Base-by-base conservation (phyloP, 2,113 vertebrate genomes). In the Cyphomyrus discorhynchus region DNA sequence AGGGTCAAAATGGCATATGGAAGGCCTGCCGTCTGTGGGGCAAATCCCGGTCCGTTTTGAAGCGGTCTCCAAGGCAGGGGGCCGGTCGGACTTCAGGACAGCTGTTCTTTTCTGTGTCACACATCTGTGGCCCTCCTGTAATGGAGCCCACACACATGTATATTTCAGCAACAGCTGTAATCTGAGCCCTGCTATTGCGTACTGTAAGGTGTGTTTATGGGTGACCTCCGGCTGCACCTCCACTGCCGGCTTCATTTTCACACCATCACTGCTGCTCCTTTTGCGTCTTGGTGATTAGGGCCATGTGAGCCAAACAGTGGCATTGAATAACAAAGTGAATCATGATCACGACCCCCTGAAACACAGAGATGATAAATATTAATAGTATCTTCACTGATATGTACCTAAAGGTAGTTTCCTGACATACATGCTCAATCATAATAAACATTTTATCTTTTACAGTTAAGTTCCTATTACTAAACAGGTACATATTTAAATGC, bases 1-100 rank as follows among this genome's bases (percentile, higher is more conserved):
- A 85, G 88, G 87, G 66, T 90, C 90, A 88, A 93, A 91, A 88
- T 10, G 86, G 66, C 84, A 42, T 93, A 93, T 93, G 39, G 84
- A 89, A 90, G 91, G 91, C 91, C 90, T 56, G 27, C 6, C 45
- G 21, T 88, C 11, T 70, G 90, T 91, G 90, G n/a, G 88, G 47
- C 21, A 46, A 56, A 90, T 90, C 89, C 80, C 11, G 70, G 31
- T n/a, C 10, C n/a, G 15, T 39, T 74, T 74, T 35, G 11, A 74
- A 35, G 27, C 70, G 13, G 11, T 3, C 70, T 39, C 11, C 13
- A 21, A 17, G 3, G 66, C 52, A 53, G 31, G 35, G 70, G 35
- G 9, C 27, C 3, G n/a, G 31, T 6, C 31, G 5, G 31, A 80
- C 74, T 42, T 39, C n/a, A 15, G 35, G 74, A 42, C 31, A 80